Percentiles rank a stretch among this genome's conserved stretches.
Conservation (phyloP, 2,113 vertebrate genomes). For the Poecile atricapillus region DNA sequence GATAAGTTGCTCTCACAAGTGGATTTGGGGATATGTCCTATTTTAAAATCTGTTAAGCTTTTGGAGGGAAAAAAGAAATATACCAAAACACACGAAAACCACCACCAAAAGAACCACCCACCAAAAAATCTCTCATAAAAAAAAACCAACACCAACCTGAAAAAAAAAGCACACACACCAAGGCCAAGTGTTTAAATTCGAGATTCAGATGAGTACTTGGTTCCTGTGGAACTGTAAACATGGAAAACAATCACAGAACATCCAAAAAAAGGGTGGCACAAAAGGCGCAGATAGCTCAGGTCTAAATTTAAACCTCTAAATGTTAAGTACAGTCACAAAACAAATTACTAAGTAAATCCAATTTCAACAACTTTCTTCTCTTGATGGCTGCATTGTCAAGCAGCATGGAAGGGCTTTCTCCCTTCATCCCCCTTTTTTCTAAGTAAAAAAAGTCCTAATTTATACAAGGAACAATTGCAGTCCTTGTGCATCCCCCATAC, state of each 20-base stretch:
- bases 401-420: background rate
- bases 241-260: background rate
- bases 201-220: background rate
- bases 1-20: background rate
- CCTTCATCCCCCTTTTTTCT: background rate
- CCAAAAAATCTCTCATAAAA: background rate
- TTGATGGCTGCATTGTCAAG: background rate
- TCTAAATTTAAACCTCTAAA: background rate
- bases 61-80: background rate
- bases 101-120: background rate
- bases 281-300: background rate
- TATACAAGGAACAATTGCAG: background rate
- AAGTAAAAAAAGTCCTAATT: background rate
- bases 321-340: background rate
- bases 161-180: background rate
- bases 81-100: background rate
- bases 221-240: background rate
- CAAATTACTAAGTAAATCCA: background rate
- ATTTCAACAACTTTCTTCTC: background rate
- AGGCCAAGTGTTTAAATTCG: background rate
- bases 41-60: background rate
- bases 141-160: background rate
- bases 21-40: background rate
- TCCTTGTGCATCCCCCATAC: background rate
- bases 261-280: background rate